These are phyloP conservation scores for Drosophila paramelanica DNA, from an alignment of 2,888 invertebrate species.

Conservation along the genomic window DNA sequence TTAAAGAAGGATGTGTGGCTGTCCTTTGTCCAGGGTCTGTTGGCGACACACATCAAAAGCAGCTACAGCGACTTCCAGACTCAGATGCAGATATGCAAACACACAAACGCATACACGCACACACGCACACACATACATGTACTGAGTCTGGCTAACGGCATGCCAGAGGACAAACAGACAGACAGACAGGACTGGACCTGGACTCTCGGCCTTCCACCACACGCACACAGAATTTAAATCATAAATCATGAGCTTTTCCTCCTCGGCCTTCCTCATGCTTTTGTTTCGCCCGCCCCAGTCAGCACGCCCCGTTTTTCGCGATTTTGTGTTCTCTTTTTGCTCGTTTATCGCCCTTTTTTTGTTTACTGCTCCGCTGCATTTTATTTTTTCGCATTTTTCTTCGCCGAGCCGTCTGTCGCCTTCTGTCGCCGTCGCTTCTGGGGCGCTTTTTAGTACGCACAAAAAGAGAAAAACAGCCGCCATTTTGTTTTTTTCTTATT, in stretches of 20 bases:
- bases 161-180: slow-evolving; percentile 16
- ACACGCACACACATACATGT: slow-evolving; percentile 9
- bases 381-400: slow-evolving; percentile 79
- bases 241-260: slow-evolving; percentile 84
- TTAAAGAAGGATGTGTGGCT: slow-evolving; percentile 69
- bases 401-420: slow-evolving; percentile 44
- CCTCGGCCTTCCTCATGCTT: slow-evolving; percentile 71
- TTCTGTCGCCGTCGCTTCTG: slow-evolving; percentile 44
- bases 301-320: slow-evolving; percentile 24
- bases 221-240: slow-evolving; percentile 79
- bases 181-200: slow-evolving; percentile 11
- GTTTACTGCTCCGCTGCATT: slow-evolving; percentile 59
- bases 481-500: slow-evolving; percentile 82
- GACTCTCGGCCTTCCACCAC: slow-evolving; percentile 71
- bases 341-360: slow-evolving; percentile 34
- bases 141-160: slow-evolving; percentile 20
- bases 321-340: slow-evolving; percentile 28
- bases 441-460: slow-evolving; percentile 79
- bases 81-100: slow-evolving; percentile 23
- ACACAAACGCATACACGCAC: slow-evolving; percentile 14
- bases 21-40: slow-evolving; percentile 49
- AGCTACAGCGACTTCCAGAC: slow-evolving; percentile 58
- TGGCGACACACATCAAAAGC: slow-evolving; percentile 65
- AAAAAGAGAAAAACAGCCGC: slow-evolving; percentile 79
- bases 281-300: slow-evolving; percentile 15